Evolutionary conservation across 2,888 invertebrate genomes (phyloP).

Genomic region (Crossocerus cetratus): DNA sequence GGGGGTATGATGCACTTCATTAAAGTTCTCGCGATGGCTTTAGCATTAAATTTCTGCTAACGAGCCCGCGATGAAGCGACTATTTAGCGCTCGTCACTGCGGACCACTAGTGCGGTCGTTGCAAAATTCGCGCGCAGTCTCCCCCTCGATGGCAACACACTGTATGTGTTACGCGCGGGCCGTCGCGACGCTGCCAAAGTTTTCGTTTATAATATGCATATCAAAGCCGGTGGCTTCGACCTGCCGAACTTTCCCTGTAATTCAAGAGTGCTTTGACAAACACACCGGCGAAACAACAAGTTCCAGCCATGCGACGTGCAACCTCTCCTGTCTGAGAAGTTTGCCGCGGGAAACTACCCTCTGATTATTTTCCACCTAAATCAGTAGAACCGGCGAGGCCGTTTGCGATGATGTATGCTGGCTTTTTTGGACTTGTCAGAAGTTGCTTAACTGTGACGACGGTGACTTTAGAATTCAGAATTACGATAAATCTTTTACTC

Average conservation of each 20-base stretch:
- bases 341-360: background rate
- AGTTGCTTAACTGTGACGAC: background rate
- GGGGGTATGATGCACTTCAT: background rate
- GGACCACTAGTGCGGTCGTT: too few relatives aligned
- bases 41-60: background rate
- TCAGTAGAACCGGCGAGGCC: background rate
- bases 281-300: conserved; percentile 6
- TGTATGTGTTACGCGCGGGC: too few relatives aligned
- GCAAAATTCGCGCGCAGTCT: too few relatives aligned
- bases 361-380: background rate
- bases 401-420: too few relatives aligned
- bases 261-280: conserved; percentile 30
- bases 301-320: conserved; percentile 6
- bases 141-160: too few relatives aligned
- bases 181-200: background rate
- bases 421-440: background rate
- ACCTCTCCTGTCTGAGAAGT: conserved; percentile 12
- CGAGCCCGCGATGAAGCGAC: background rate
- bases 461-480: background rate
- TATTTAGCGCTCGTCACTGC: background rate
- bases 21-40: background rate
- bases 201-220: conserved; percentile 29
- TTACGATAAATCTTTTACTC: background rate
- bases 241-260: conserved; percentile 30
- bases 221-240: conserved; percentile 6